Evolutionary conservation across 2,888 invertebrate genomes (phyloP).

Genomic region (Dasysyrphus tricinctus): DNA sequence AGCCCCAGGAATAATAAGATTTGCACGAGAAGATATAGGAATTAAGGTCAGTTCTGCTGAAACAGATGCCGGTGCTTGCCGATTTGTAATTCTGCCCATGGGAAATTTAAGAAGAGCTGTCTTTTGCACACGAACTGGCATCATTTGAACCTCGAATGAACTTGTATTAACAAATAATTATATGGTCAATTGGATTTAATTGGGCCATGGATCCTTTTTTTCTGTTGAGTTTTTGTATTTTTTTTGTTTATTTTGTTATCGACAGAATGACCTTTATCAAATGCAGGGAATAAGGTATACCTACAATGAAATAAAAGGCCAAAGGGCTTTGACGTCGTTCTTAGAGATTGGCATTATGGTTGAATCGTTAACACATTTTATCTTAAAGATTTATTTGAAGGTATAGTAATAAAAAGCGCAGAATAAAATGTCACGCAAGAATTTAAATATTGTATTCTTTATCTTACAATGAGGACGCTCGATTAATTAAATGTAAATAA

Average conservation of each 20-base stretch:
- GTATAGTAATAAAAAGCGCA: too few species aligned
- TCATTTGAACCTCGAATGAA: conserved; percentile 20
- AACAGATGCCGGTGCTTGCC: conserved; percentile 23
- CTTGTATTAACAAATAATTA: conserved; percentile 61
- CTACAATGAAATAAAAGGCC: not conserved
- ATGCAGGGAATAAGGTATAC: not conserved
- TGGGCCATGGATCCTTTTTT: conserved; percentile 33
- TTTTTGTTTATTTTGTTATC: not conserved
- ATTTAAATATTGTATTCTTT: too few species aligned
- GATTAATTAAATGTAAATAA: too few species aligned
- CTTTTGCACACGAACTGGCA: conserved; percentile 11
- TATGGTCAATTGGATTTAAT: conserved; percentile 59
- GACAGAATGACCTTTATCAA: conserved; percentile 11
- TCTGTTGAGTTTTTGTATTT: not conserved
- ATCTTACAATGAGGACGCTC: too few species aligned
- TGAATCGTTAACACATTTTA: not conserved
- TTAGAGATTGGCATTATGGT: not conserved
- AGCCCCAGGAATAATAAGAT: not conserved
- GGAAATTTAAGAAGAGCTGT: conserved; percentile 33
- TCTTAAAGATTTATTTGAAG: not conserved
- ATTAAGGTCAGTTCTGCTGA: conserved; percentile 9
- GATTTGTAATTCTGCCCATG: conserved; percentile 30
- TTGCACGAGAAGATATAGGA: conserved; percentile 7
- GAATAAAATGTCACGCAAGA: too few species aligned
- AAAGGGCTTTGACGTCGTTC: not conserved